Conservation (phyloP, 2,888 invertebrate genomes). For the Strigamia transsilvanica region DNA sequence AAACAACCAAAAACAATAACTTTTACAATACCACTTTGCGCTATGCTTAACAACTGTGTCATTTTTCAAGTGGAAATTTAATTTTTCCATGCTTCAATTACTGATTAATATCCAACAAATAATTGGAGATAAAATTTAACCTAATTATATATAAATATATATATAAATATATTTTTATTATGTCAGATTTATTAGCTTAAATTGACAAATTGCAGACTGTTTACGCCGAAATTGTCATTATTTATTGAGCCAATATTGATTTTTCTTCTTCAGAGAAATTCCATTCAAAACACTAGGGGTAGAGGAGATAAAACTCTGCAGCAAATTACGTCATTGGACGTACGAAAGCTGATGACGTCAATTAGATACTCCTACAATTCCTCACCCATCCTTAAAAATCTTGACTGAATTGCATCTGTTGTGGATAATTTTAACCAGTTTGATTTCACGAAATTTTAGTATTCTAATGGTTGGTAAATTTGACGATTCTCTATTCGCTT, state of each 20-base stretch:
- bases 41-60: no score
- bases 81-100: no score
- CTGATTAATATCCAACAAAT: no score
- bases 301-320: constrained; percentile 9
- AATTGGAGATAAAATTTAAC: no score
- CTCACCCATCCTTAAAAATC: constrained; percentile 37
- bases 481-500: background rate
- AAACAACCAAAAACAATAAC: no score
- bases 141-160: no score
- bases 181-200: background rate
- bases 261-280: constrained; percentile 13
- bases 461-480: constrained; percentile 1
- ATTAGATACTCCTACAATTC: constrained; percentile 6
- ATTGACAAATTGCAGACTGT: background rate
- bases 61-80: no score
- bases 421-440: constrained; percentile 15
- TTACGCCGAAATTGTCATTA: constrained; percentile 18
- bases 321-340: constrained; percentile 16
- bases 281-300: constrained; percentile 14
- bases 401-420: background rate
- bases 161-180: background rate
- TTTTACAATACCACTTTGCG: no score
- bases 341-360: constrained; percentile 20
- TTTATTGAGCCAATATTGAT: constrained; percentile 46
- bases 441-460: background rate